phyloP scores from a whole-genome alignment of 1,140 invertebrate genomes.

The Hyphantria cunea region DNA sequence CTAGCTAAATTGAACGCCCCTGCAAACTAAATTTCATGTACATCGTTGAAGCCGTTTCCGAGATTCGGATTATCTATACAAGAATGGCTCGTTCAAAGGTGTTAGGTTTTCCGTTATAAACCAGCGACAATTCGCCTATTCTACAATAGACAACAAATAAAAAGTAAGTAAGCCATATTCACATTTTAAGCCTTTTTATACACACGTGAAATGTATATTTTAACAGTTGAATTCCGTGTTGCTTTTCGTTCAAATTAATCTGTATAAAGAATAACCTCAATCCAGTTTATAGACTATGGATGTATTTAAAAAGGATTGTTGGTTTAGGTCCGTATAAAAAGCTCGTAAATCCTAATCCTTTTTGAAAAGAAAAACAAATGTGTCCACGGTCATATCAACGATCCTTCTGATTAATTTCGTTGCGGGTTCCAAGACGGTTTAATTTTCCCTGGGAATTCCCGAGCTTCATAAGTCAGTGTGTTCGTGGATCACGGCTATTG shows the following conservation, averaged over 20 bases:
- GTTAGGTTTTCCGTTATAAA: too few species aligned
- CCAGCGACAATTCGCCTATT: background rate
- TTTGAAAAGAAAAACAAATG: background rate
- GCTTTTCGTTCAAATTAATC: background rate
- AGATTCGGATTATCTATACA: too few species aligned
- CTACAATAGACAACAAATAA: background rate
- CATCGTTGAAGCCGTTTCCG: too few species aligned
- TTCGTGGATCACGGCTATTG: too few species aligned
- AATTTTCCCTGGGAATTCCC: too few species aligned
- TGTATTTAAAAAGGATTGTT: conserved; percentile 13
- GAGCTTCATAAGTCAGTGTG: too few species aligned
- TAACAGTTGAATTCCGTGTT: background rate
- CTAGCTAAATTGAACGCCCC: too few species aligned
- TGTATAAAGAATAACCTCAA: background rate
- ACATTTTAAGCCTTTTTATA: background rate
- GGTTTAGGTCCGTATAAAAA: conserved; percentile 4
- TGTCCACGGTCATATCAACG: background rate
- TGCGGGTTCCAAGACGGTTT: too few species aligned
- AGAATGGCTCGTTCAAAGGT: too few species aligned
- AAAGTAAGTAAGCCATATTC: background rate
- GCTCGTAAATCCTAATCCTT: conserved; percentile 1
- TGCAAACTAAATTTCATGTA: too few species aligned
- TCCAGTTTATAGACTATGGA: background rate
- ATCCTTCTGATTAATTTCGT: too few species aligned
- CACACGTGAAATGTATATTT: background rate